Conservation (phyloP, 2,113 vertebrate genomes). For the Chlamydotis undulata region DNA sequence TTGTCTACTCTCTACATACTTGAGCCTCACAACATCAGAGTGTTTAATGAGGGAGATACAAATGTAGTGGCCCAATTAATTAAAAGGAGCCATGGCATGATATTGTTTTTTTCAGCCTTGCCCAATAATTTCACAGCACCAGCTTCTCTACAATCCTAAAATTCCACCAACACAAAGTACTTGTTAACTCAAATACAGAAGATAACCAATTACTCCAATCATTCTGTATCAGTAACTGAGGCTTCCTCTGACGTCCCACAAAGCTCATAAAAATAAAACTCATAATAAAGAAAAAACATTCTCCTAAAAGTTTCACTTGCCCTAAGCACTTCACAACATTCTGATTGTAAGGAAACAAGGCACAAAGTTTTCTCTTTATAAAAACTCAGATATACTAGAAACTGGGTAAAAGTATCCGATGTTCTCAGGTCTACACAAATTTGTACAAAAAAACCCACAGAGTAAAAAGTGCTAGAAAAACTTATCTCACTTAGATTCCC, state of each 20-base stretch:
- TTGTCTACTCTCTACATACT: not conserved
- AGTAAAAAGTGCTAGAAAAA: not conserved
- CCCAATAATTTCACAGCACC: not conserved
- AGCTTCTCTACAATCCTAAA: not conserved
- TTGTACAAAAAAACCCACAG: not conserved
- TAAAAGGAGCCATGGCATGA: not conserved
- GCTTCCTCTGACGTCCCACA: not conserved
- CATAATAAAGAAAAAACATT: not conserved
- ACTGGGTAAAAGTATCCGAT: not conserved
- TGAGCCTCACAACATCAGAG: not conserved
- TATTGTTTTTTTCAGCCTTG: not conserved
- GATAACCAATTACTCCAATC: not conserved
- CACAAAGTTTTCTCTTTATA: not conserved
- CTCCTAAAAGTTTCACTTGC: not conserved
- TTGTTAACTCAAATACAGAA: not conserved
- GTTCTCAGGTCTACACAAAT: not conserved
- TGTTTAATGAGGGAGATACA: not conserved
- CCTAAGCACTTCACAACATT: not conserved
- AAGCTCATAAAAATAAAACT: not conserved
- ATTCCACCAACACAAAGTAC: not conserved
- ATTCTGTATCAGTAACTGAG: not conserved
- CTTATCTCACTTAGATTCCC: not conserved
- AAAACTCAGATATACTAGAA: not conserved
- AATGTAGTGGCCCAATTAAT: not conserved
- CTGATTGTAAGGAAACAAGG: not conserved